Base-by-base conservation (phyloP, 2,888 invertebrate species). In the Meiosimyza decipiens region DNA sequence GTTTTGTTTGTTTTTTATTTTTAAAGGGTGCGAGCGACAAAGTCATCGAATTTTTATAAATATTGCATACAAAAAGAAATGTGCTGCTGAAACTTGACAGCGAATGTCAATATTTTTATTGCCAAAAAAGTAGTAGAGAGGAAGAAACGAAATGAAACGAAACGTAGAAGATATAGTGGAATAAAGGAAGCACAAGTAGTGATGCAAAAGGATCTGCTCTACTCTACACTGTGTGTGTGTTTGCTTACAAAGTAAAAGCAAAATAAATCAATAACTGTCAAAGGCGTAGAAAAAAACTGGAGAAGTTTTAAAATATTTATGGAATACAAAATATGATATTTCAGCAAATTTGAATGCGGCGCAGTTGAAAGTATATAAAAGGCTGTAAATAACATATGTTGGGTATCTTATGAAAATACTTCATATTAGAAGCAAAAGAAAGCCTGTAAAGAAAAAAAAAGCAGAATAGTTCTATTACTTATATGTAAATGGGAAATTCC, bases 81-180 rank as follows among this genome's bases (percentile, higher is more conserved):
- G 33, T 59, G 64, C 64, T 59, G 64, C 64, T 50, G 59, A 16
- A 54, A 47, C 28, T 52, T 55, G 69, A 71, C 64, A 71, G 69
- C 64, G 51, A 65, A 63, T 71, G 71, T 65, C 62, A 69, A 40
- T 66, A 55, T 74, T 65, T 49, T 54, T 65, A 70, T 63, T 70
- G 62, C 62, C 54, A 54, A 70, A 51, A 64, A 15, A 16, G 11
- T 0, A 6, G 28, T 15, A 3, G 16, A 63, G 18, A 18, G 49
- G 28, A 28, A 62, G 47, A 16, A 59, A 22, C 16, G 57, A n/a
- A 22, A 57, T 57, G 57, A 16, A n/a, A 51, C 15, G 51, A 22
- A 51, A 16, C 18, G 18, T 9, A 15, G 49, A 64, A 64, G 64
- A 49, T 11, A n/a, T 11, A 15, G 28, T 40, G 40, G 40, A 40